phyloP scores from a whole-genome alignment of 2,797 vertebrate genomes.

The Miopithecus talapoin region DNA sequence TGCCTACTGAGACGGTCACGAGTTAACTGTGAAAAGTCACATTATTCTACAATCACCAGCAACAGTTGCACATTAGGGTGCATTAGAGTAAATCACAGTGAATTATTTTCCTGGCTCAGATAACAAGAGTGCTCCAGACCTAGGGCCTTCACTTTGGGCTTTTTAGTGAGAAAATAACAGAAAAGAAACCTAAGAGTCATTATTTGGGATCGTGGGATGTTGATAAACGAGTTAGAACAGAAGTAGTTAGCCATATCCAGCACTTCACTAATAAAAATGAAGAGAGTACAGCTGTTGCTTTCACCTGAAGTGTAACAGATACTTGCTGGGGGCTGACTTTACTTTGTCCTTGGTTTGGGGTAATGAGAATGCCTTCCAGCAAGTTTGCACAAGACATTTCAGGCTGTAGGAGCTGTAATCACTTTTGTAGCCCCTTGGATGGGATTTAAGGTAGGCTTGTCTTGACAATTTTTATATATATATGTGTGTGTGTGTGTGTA shows the following conservation, averaged over 20 bases:
- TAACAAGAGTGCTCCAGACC: conserved; percentile 59
- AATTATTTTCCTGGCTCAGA: conserved; percentile 72
- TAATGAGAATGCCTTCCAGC: neutral
- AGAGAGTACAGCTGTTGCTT: neutral
- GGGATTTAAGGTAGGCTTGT: neutral
- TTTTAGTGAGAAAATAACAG: conserved; percentile 64
- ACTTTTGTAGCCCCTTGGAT: neutral
- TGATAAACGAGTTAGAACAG: conserved; percentile 11
- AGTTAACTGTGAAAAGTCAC: conserved; percentile 80
- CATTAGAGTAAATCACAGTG: conserved; percentile 70
- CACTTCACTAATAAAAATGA: neutral
- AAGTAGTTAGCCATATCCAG: conserved; percentile 9
- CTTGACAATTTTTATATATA: neutral
- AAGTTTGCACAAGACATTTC: neutral
- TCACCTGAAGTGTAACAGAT: neutral
- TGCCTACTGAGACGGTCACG: conserved; percentile 54
- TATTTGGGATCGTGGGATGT: conserved; percentile 49
- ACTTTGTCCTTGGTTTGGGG: neutral
- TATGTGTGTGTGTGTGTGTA: accelerated
- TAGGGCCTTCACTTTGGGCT: conserved; percentile 27
- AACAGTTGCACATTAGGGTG: conserved; percentile 71
- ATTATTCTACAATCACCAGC: conserved; percentile 70
- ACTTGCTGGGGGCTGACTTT: neutral
- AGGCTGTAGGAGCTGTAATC: neutral
- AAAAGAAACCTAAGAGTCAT: conserved; percentile 52